Evolutionary conservation across 2,797 vertebrate species (phyloP).

Genomic region (Paguma larvata): DNA sequence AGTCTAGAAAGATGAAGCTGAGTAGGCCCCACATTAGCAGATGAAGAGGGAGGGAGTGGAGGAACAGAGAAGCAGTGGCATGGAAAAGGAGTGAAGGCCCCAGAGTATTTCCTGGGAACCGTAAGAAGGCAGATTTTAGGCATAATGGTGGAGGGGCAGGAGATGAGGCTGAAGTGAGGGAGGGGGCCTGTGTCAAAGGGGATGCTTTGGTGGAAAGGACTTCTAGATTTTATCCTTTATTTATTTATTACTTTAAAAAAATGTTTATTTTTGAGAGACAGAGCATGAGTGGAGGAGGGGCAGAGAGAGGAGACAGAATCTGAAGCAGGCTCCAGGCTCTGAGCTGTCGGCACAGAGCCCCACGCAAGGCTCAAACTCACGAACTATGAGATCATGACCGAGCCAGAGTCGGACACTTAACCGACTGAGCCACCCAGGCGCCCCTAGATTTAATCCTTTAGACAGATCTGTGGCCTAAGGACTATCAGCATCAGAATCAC

Average conservation of each 20-base stretch:
- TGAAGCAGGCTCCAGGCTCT: no score
- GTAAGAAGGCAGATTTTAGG: background rate
- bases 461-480: background rate
- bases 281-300: no score
- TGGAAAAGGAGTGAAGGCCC: background rate
- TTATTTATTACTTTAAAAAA: no score
- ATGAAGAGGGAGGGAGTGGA: background rate
- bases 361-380: no score
- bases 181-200: background rate
- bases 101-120: slow-evolving; percentile 12
- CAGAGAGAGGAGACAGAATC: no score
- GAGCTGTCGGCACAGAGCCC: no score
- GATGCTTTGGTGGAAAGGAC: background rate
- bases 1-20: background rate
- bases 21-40: background rate
- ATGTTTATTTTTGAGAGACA: no score
- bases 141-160: background rate
- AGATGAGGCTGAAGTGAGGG: slow-evolving; percentile 7
- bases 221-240: background rate
- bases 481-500: background rate
- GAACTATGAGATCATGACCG: no score
- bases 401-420: no score
- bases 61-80: background rate
- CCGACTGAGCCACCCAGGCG: no score
- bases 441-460: background rate